A percentile compares a stretch with the other conserved stretches of the same genome.
These are phyloP conservation scores for Meloe dianella DNA, from an alignment of 2,888 invertebrate genomes.

Conservation along the genomic window DNA sequence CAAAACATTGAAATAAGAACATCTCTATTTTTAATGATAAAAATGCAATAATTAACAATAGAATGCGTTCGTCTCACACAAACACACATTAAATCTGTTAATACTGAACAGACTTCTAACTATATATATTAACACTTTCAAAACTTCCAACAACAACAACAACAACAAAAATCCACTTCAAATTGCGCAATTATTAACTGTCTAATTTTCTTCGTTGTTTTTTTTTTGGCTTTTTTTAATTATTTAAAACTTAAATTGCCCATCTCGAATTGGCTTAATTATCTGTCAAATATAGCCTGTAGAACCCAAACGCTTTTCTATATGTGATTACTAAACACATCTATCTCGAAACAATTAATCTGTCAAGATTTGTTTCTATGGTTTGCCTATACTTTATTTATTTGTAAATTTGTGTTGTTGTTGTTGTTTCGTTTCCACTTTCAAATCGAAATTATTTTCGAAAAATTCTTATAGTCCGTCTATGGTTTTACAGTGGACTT, in stretches of 20 bases:
- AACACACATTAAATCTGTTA: too few relatives aligned
- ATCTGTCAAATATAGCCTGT: constrained; percentile 1
- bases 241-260: neutral
- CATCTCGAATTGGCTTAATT: constrained; percentile 10
- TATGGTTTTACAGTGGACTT: neutral
- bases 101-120: too few relatives aligned
- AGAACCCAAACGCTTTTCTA: neutral
- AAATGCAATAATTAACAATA: too few relatives aligned
- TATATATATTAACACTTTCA: too few relatives aligned
- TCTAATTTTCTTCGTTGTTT: neutral
- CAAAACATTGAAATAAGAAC: too few relatives aligned
- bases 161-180: neutral
- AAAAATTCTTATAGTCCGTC: neutral
- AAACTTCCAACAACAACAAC: too few relatives aligned
- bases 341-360: constrained; percentile 10
- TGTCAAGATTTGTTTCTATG: neutral
- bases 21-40: too few relatives aligned
- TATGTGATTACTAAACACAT: constrained; percentile 11
- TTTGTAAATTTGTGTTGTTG: neutral
- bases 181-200: constrained; percentile 7
- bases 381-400: neutral
- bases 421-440: neutral
- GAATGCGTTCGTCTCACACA: too few relatives aligned
- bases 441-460: neutral
- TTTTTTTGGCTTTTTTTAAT: neutral